Conservation (phyloP, 2,797 vertebrate species). For the Notolabrus celidotus region DNA sequence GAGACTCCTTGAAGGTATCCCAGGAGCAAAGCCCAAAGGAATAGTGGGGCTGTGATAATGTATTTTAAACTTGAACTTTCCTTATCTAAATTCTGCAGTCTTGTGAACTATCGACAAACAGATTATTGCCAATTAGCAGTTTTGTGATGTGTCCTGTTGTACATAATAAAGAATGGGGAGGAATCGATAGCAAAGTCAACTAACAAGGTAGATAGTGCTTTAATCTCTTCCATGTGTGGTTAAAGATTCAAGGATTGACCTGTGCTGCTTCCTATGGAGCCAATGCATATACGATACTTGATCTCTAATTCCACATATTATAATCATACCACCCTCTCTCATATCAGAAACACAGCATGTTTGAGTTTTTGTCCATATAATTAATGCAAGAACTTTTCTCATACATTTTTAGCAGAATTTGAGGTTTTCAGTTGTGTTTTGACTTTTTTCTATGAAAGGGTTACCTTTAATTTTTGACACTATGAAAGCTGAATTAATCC, state of each 20-base stretch:
- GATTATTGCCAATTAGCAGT: constrained; percentile 92
- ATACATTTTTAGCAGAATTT: too few relatives aligned
- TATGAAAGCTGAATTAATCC: too few relatives aligned
- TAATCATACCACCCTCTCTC: not conserved
- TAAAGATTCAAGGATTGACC: constrained; percentile 55
- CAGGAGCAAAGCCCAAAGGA: constrained; percentile 73
- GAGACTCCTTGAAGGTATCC: constrained; percentile 77
- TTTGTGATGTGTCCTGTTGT: constrained; percentile 87
- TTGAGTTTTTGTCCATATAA: not conserved
- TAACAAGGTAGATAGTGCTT: constrained; percentile 78
- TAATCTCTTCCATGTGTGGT: constrained; percentile 67
- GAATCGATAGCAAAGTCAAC: constrained; percentile 85
- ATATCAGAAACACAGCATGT: not conserved
- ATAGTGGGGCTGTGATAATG: constrained; percentile 77
- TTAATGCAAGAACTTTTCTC: too few relatives aligned
- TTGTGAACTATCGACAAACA: constrained; percentile 88
- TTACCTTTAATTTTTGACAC: too few relatives aligned
- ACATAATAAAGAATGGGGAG: constrained; percentile 87
- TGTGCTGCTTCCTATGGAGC: constrained; percentile 5
- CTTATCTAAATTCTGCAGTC: constrained; percentile 90
- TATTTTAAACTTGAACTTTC: constrained; percentile 86
- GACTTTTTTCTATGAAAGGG: too few relatives aligned
- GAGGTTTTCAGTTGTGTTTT: too few relatives aligned
- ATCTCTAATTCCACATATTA: constrained; percentile 4
- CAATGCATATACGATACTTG: constrained; percentile 8